Percentiles rank a stretch among this genome's conserved stretches.
These are phyloP conservation scores for Globicephala melas DNA, from an alignment of 2,113 vertebrate species.

Conservation along the genomic window DNA sequence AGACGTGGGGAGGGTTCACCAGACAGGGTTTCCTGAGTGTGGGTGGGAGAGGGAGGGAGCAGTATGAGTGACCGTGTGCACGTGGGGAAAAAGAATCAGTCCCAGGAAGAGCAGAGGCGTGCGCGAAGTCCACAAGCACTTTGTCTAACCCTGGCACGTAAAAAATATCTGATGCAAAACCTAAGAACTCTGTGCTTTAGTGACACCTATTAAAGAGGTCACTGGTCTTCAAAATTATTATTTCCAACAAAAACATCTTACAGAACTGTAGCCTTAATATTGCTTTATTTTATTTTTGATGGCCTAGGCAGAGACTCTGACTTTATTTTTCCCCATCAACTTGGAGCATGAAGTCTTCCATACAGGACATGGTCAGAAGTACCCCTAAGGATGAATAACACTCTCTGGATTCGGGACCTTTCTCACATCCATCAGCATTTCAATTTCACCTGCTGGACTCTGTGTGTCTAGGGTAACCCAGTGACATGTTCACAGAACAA, in stretches of 20 bases:
- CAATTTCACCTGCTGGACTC: neutral
- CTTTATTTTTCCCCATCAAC: neutral
- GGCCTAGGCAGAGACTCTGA: neutral
- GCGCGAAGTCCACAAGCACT: rapidly evolving
- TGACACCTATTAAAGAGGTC: neutral
- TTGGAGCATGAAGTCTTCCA: neutral
- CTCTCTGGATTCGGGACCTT: neutral
- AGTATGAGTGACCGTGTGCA: rapidly evolving
- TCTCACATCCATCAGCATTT: neutral
- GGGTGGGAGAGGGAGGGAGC: rapidly evolving
- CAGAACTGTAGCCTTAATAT: neutral
- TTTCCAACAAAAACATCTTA: neutral
- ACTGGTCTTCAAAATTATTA: neutral
- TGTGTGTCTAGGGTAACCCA: neutral
- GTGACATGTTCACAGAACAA: neutral
- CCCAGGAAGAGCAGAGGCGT: neutral
- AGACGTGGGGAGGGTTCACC: neutral
- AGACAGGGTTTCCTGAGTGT: neutral
- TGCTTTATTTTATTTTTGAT: neutral
- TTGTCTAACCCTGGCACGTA: neutral
- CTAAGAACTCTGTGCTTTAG: neutral
- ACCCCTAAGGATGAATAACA: neutral
- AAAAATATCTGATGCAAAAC: neutral
- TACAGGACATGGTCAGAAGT: neutral
- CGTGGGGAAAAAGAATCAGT: rapidly evolving